Percentiles rank a stretch among this genome's conserved stretches.
Evolutionary conservation across 2,113 vertebrate species (phyloP).

Genomic region (Synchiropus splendidus): DNA sequence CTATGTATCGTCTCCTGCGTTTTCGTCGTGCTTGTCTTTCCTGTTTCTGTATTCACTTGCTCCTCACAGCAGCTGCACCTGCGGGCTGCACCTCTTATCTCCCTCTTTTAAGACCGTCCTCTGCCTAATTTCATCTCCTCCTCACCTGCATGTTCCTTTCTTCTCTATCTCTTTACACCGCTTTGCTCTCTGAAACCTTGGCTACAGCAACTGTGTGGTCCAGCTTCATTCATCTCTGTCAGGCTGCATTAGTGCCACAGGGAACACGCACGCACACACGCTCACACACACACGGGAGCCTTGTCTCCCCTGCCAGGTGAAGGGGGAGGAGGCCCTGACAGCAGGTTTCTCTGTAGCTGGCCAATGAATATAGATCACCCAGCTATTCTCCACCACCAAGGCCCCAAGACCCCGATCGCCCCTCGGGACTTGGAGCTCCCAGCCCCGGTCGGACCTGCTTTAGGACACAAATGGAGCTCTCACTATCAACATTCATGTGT

Average conservation of each 20-base stretch:
- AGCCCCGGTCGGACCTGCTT: conserved; percentile 32
- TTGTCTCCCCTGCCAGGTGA: conserved; percentile 34
- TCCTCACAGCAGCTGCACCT: conserved; percentile 2
- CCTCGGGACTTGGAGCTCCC: conserved; percentile 43
- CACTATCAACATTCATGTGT: conserved; percentile 9
- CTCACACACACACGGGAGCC: conserved; percentile 14
- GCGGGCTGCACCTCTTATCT: too few species aligned
- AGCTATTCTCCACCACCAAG: conserved; percentile 46
- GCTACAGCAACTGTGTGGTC: conserved; percentile 46
- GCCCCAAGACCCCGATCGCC: conserved; percentile 34
- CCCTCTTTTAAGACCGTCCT: background rate
- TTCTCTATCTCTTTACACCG: conserved; percentile 38
- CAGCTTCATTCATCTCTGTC: conserved; percentile 66
- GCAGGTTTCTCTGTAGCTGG: conserved; percentile 47
- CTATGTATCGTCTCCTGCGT: background rate
- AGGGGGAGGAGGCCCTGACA: conserved; percentile 54
- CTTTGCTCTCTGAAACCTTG: conserved; percentile 26
- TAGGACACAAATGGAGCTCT: conserved; percentile 26
- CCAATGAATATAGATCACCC: conserved; percentile 67
- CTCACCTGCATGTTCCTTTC: conserved; percentile 20
- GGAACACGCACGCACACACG: conserved; percentile 20
- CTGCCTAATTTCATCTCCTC: conserved; percentile 7
- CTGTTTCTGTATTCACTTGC: background rate
- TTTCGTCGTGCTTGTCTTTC: background rate
- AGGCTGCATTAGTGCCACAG: conserved; percentile 57